Evolutionary conservation across 2,113 vertebrate species (phyloP).

Genomic region (Carettochelys insculpta): DNA sequence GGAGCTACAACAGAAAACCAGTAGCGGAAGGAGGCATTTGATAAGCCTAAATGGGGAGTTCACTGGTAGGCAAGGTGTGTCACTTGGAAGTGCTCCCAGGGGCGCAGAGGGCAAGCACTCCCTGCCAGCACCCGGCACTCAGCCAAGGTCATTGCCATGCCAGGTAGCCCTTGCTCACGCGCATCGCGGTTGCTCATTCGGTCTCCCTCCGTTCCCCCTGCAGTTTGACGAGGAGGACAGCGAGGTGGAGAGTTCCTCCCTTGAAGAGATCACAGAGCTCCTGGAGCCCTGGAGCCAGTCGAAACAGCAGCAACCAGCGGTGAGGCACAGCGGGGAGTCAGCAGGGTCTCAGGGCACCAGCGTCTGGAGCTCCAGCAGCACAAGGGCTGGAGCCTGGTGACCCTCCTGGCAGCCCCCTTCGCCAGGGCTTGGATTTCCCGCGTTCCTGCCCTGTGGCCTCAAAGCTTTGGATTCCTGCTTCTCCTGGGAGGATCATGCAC

Average conservation of each 20-base stretch:
- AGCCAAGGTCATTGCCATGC: neutral
- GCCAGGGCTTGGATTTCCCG: neutral
- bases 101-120: neutral
- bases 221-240: constrained; percentile 67
- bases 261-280: constrained; percentile 66
- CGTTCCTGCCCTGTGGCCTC: too few species aligned
- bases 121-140: neutral
- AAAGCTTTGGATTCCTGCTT: neutral
- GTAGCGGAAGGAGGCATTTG: neutral
- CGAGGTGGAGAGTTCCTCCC: constrained; percentile 71
- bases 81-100: neutral
- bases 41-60: neutral
- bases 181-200: neutral
- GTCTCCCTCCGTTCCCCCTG: neutral
- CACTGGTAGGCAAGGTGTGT: neutral
- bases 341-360: constrained; percentile 18
- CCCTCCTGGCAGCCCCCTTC: neutral
- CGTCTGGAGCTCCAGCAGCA: constrained; percentile 57
- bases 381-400: constrained; percentile 61
- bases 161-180: fast-evolving
- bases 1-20: neutral
- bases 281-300: constrained; percentile 1
- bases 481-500: neutral
- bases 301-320: neutral
- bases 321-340: constrained; percentile 30